Evolutionary conservation across 2,888 invertebrate species (phyloP), one percentile per base, ranked within the genome.

Genomic region (Rambutsinella grinnellia): DNA sequence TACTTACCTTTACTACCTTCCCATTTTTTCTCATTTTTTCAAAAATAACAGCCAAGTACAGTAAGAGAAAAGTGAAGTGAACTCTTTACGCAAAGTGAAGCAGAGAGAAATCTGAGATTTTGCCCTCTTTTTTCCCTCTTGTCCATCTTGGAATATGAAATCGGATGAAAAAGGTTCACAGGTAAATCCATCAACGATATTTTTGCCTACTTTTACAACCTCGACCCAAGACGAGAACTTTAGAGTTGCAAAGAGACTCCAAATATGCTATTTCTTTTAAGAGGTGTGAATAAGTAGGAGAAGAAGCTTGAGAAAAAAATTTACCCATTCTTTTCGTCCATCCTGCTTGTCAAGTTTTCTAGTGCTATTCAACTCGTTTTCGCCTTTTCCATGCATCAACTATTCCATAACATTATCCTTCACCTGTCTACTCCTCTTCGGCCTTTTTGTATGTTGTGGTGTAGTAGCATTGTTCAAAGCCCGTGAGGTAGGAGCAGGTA

Each of bases 1-100:
- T 71, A 71, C 71, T 71, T 71, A 71, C 71, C 71, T 65, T 71
- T n/a, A n/a, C n/a, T n/a, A n/a, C n/a, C n/a, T n/a, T 66, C 56
- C 56, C 56, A 27, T 54, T 58, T 27, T 47, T 63, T 24, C 46
- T 54, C 27, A 36, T 36, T 36, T 36, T 13, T 36, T 5, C 13
- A 36, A 36, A 36, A 36, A 36, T 36, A 36, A 36, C 51, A 17
- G 8, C 8, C 13, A 51, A 44, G 19, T 17, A 56, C 19, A 13
- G 27, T 19, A 60, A 36, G 60, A 28, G 21, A 28, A 60, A 27
- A 26, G 57, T 15, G 15, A 57, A 27, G 15, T 36, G 36, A 36
- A 36, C 36, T 36, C 36, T 36, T 36, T 36, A 8, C 13, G 36
- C 36, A 36, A n/a, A 13, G 36, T 36, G 23, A 26, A 57, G 5